A percentile compares a stretch with the other conserved stretches of the same genome.
Conservation (phyloP, 2,113 vertebrate genomes). For the Poecilia latipinna region DNA sequence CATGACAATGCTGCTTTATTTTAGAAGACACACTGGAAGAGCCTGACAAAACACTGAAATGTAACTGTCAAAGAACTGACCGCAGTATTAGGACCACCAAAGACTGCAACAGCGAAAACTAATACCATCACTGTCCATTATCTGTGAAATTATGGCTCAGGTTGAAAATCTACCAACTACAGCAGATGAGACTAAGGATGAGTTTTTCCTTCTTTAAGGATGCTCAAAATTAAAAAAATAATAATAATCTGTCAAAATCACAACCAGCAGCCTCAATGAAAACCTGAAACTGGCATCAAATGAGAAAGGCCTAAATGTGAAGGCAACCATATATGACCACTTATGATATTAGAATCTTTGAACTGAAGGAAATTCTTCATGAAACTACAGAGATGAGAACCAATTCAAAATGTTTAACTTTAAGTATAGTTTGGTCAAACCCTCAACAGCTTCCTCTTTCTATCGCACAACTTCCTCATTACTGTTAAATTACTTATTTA, state of each 20-base stretch:
- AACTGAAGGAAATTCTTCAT: not conserved
- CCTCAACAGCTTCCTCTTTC: constrained; percentile 38
- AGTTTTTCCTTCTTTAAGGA: no score
- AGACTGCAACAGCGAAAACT: not conserved
- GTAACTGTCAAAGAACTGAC: not conserved
- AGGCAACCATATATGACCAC: not conserved
- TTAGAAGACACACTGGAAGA: not conserved
- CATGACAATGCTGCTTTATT: constrained; percentile 38
- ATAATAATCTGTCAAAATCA: not conserved
- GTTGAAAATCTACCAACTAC: no score
- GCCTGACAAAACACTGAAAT: not conserved
- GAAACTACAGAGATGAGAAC: not conserved
- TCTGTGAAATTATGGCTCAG: not conserved
- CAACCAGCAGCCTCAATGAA: not conserved
- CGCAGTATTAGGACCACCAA: not conserved
- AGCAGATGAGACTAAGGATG: no score
- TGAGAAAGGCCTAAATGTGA: not conserved
- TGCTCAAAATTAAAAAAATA: no score
- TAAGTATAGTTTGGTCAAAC: constrained; percentile 2
- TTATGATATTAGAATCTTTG: not conserved
- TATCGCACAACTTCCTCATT: constrained; percentile 6
- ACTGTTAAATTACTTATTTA: constrained; percentile 12
- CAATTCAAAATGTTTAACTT: constrained; percentile 1
- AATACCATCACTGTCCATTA: not conserved
- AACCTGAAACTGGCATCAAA: not conserved